phyloP scores from a whole-genome alignment of 2,797 vertebrate species.

The Jordanella pulchra region DNA sequence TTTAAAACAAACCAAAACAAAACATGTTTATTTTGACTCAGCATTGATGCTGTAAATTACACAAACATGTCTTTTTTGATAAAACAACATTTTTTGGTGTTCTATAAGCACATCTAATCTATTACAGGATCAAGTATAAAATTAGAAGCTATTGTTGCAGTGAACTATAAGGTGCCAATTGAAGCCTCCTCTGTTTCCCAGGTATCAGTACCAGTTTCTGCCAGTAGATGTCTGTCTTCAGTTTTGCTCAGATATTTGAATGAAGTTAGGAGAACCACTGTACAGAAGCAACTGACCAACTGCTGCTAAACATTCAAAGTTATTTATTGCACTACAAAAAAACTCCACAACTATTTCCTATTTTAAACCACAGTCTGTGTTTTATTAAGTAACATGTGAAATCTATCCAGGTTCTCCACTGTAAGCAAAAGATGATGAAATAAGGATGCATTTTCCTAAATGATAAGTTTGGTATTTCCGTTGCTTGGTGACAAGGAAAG shows the following conservation, averaged over 20 bases:
- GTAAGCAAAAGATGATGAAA: slow-evolving; percentile 12
- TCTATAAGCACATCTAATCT: slow-evolving; percentile 7
- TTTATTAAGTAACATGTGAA: background rate
- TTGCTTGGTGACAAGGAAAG: slow-evolving; percentile 21
- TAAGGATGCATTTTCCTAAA: background rate
- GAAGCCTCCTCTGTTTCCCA: slow-evolving; percentile 36
- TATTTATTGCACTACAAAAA: slow-evolving; percentile 2
- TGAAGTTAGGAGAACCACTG: slow-evolving; percentile 15
- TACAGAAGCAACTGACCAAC: slow-evolving; percentile 8
- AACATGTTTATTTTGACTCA: no score
- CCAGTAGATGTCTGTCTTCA: slow-evolving; percentile 78
- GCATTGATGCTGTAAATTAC: background rate
- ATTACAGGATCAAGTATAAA: slow-evolving; percentile 9
- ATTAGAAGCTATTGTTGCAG: background rate
- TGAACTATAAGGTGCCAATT: slow-evolving; percentile 31
- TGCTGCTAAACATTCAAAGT: slow-evolving; percentile 10
- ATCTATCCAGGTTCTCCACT: background rate
- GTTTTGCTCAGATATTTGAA: slow-evolving; percentile 36
- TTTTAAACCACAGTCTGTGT: background rate
- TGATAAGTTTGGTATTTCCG: slow-evolving; percentile 15
- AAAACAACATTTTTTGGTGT: background rate
- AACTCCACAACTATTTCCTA: slow-evolving; percentile 1
- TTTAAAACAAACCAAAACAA: no score
- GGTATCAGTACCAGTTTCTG: slow-evolving; percentile 55
- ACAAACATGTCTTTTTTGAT: background rate